phyloP scores from a whole-genome alignment of 1,140 invertebrate species.

The Calliphora vicina region DNA sequence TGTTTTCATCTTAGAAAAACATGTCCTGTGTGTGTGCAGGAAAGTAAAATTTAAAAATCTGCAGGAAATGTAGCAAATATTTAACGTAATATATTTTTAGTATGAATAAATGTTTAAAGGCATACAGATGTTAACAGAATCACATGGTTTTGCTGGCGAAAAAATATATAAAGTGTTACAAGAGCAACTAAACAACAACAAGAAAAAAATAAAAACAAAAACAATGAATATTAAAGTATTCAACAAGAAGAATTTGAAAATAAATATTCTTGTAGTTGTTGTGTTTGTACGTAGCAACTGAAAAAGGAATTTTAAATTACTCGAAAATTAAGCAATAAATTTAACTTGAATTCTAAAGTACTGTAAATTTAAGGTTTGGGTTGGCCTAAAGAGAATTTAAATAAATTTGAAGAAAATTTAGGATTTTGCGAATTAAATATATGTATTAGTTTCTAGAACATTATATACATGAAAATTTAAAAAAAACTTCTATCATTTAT shows the following conservation, averaged over 20 bases:
- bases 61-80: constrained; percentile 27
- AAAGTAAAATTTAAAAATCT: constrained; percentile 20
- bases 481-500: too few relatives aligned
- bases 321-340: too few relatives aligned
- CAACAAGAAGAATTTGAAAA: neutral
- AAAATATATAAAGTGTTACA: neutral
- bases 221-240: neutral
- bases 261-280: neutral
- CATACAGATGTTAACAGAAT: constrained; percentile 28
- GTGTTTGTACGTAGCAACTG: too few relatives aligned
- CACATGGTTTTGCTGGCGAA: neutral
- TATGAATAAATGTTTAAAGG: constrained; percentile 18
- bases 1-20: neutral
- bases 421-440: too few relatives aligned
- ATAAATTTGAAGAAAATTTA: too few relatives aligned
- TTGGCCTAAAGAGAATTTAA: too few relatives aligned
- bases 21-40: neutral
- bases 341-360: too few relatives aligned
- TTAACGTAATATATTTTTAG: neutral
- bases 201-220: neutral
- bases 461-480: too few relatives aligned
- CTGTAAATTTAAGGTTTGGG: too few relatives aligned
- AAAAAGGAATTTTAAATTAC: too few relatives aligned
- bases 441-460: too few relatives aligned
- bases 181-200: neutral